A percentile compares a stretch with the other conserved stretches of the same genome.
These are phyloP conservation scores for Beroe ovata DNA, from an alignment of 37 sponge, comb jelly and placozoan genomes.

Conservation along the genomic window DNA sequence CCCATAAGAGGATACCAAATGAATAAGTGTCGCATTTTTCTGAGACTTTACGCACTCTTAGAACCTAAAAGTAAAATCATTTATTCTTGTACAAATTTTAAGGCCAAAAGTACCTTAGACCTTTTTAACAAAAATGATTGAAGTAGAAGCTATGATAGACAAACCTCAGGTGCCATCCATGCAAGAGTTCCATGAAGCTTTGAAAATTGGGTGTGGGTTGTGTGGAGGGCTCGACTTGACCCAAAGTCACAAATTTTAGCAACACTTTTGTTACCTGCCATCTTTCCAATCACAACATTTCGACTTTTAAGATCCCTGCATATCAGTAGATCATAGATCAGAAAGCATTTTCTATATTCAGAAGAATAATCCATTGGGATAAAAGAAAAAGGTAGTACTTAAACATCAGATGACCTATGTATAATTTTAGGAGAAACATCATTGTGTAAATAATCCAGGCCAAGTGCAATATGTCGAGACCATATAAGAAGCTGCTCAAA, in stretches of 20 bases:
- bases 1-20: constrained; percentile 19
- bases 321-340: too few species aligned
- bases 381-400: too few species aligned
- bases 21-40: constrained; percentile 65
- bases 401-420: too few species aligned
- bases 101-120: too few species aligned
- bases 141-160: too few species aligned
- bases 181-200: constrained; percentile 32
- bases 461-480: constrained; percentile 51
- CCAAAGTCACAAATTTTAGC: constrained; percentile 68
- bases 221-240: constrained; percentile 9
- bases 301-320: constrained; percentile 32
- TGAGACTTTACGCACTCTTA: neutral
- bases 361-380: too few species aligned
- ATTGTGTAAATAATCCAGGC: constrained; percentile 38
- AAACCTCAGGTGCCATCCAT: constrained; percentile 67
- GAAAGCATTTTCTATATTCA: too few species aligned
- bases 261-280: neutral
- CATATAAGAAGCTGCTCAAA: constrained; percentile 31
- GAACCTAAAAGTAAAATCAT: too few species aligned
- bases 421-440: constrained; percentile 10
- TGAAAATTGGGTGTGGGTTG: neutral
- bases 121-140: too few species aligned
- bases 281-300: neutral
- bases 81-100: too few species aligned